phyloP scores from a whole-genome alignment of 2,113 vertebrate species.

The Athene noctua region DNA sequence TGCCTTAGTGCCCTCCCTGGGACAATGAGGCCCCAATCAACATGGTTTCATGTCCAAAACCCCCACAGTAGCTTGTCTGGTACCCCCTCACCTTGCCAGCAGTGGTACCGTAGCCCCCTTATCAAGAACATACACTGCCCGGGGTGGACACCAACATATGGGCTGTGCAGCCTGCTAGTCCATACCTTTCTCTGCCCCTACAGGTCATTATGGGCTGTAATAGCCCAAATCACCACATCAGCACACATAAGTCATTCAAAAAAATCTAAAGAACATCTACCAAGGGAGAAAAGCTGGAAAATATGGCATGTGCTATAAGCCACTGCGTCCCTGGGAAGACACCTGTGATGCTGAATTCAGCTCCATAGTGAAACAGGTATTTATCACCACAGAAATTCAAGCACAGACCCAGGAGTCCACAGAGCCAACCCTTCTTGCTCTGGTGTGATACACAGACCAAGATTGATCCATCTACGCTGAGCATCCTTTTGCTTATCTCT shows the following conservation, averaged over 20 bases:
- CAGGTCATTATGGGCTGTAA: neutral
- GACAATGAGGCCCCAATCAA: neutral
- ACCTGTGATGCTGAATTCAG: neutral
- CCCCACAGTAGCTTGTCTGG: neutral
- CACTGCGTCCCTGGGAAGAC: neutral
- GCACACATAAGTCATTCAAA: fast-evolving
- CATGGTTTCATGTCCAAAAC: neutral
- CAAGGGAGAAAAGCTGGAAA: neutral
- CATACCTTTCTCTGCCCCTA: fast-evolving
- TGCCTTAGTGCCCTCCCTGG: neutral
- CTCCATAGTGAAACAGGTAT: neutral
- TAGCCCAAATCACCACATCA: neutral
- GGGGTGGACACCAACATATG: fast-evolving
- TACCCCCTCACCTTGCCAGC: neutral
- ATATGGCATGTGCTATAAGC: neutral
- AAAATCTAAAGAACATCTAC: neutral
- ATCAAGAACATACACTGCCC: fast-evolving
- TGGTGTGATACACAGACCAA: neutral
- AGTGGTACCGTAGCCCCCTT: neutral
- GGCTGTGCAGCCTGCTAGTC: fast-evolving
- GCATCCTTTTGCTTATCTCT: neutral
- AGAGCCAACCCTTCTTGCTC: neutral
- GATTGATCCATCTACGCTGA: neutral
- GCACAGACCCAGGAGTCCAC: neutral
- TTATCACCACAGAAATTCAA: neutral